Conservation (phyloP, 2,888 invertebrate species). For the Oscheius sp. region DNA sequence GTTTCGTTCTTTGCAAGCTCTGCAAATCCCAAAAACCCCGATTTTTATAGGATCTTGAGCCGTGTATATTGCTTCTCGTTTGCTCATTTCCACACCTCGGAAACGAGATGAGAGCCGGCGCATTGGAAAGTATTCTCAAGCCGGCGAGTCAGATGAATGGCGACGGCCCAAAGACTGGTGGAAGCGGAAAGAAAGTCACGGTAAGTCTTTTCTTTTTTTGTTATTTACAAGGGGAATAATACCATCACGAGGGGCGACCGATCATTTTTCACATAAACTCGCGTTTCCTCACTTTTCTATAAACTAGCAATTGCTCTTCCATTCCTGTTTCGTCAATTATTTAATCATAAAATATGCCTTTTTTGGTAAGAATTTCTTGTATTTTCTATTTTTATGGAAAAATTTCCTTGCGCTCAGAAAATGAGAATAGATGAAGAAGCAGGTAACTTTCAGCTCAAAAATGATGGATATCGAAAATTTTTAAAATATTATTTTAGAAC, state of each 20-base stretch:
- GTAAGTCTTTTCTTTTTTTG: slow-evolving; percentile 25
- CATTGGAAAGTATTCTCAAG: slow-evolving; percentile 31
- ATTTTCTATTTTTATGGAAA: too few relatives aligned
- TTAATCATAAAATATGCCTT: too few relatives aligned
- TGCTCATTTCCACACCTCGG: slow-evolving; percentile 54
- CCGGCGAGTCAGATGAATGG: slow-evolving; percentile 16
- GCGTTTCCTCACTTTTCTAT: too few relatives aligned
- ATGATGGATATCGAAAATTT: too few relatives aligned
- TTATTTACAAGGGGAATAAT: neutral
- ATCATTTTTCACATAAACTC: neutral
- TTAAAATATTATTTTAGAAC: too few relatives aligned
- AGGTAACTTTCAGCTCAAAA: too few relatives aligned
- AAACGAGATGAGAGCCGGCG: slow-evolving; percentile 43
- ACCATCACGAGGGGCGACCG: neutral
- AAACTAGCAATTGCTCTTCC: too few relatives aligned
- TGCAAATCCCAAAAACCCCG: neutral
- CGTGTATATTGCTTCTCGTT: slow-evolving; percentile 51
- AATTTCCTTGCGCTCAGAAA: too few relatives aligned
- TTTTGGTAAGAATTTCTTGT: too few relatives aligned
- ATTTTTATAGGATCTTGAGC: slow-evolving; percentile 51
- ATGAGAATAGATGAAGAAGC: too few relatives aligned
- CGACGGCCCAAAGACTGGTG: slow-evolving; percentile 1
- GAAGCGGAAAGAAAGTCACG: slow-evolving; percentile 33
- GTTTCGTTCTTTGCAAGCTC: neutral
- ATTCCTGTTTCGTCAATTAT: too few relatives aligned